These are phyloP conservation scores for Vidua chalybeata DNA, from an alignment of 2,113 vertebrate genomes.

Conservation along the genomic window DNA sequence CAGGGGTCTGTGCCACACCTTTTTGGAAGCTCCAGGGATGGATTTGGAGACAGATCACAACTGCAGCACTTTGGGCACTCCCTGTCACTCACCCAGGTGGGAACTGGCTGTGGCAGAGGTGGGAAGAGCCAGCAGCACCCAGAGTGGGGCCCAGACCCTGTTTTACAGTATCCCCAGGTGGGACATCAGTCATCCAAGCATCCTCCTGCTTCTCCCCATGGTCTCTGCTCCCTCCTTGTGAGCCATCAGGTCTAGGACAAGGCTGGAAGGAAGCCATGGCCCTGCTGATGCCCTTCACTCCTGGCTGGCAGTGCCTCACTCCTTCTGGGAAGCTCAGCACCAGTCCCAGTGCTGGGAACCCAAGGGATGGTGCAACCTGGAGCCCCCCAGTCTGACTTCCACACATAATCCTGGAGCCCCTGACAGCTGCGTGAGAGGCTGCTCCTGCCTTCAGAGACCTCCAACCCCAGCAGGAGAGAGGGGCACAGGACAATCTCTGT, in stretches of 20 bases:
- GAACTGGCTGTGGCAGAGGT: background rate
- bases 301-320: background rate
- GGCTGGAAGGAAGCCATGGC: background rate
- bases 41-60: background rate
- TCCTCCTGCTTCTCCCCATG: background rate
- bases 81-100: background rate
- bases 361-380: background rate
- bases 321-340: background rate
- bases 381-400: background rate
- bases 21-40: background rate
- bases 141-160: background rate
- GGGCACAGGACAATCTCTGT: background rate
- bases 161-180: background rate
- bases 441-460: background rate
- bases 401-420: background rate
- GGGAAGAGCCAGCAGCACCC: background rate
- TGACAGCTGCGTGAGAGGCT: background rate
- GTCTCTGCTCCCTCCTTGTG: background rate
- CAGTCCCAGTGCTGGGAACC: background rate
- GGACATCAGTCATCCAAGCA: background rate
- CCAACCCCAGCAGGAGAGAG: background rate
- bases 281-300: background rate
- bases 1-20: background rate
- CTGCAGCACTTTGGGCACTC: background rate
- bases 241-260: background rate